Evolutionary conservation across 2,113 vertebrate species (phyloP), one percentile per base, ranked within the genome.

Genomic region (Phycodurus eques): DNA sequence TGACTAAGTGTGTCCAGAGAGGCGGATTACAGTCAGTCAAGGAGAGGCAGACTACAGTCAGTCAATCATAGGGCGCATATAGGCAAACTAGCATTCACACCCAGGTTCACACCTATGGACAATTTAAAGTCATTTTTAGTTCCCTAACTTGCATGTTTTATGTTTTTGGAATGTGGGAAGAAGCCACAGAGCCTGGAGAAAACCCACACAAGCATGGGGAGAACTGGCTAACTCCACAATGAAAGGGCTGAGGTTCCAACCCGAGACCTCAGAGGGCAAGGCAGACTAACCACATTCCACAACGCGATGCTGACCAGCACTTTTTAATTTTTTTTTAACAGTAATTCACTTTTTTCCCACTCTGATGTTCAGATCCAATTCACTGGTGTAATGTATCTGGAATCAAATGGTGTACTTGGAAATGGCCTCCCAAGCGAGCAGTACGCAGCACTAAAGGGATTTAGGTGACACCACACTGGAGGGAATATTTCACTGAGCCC

Each of bases 401-500:
- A n/a, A 56, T 20, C 53, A n/a, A 56, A 10, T 22, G 68, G 47
- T 53, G 67, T 44, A 61, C 57, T 49, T 42, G 59, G 59, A 80
- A 73, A 70, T 73, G 70, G 57, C 22, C 31, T 68, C 70, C 77
- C 65, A 68, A 72, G 70, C 71, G 72, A 71, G 59, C n/a, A 20
- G 74, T 54, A 44, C 3, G 27, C 42, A 65, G 74, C 68, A 70
- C 73, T 71, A 62, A 22, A 3, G 68, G 68, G 85, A 84, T 82
- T 85, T 74, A 74, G 63, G 65, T 35, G 42, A 53, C 68, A 68
- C 71, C 11, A 51, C 69, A 73, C 71, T 72, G 68, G 53, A 65
- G 72, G 70, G 27, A 67, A 67, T 80, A 72, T 85, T 86, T 84
- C 73, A 78, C 42, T 63, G 71, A 78, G 74, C 80, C 83, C 81